phyloP scores from a whole-genome alignment of 2,888 invertebrate species.

The Adineta ricciae region DNA sequence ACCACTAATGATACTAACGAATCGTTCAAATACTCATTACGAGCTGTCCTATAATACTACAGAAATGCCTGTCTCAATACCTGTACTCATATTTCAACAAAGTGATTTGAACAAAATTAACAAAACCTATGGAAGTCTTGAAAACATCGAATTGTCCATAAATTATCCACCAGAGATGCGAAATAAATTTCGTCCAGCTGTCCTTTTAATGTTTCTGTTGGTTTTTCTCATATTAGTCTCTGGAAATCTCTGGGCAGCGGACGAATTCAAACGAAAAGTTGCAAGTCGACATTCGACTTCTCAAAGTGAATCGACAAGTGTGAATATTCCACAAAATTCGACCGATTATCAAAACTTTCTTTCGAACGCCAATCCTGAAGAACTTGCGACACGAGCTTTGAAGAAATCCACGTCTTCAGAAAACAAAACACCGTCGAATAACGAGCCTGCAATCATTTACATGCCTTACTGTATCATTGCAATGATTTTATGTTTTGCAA shows the following conservation, averaged over 20 bases:
- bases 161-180: not conserved
- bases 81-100: not conserved
- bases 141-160: not conserved
- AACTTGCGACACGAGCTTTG: not conserved
- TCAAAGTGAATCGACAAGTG: too few species aligned
- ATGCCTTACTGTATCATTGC: not conserved
- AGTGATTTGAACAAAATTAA: not conserved
- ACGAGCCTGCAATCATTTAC: not conserved
- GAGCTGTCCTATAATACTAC: not conserved
- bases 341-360: not conserved
- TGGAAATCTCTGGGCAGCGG: constrained; percentile 1
- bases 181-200: not conserved
- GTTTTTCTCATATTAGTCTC: not conserved
- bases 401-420: not conserved
- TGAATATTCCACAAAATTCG: not conserved
- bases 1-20: not conserved
- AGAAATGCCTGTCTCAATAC: constrained; percentile 7
- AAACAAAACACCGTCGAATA: not conserved
- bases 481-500: not conserved
- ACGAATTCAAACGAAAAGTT: not conserved
- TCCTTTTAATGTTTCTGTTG: not conserved
- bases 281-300: not conserved
- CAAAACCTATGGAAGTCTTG: not conserved
- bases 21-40: not conserved
- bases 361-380: not conserved